Evolutionary conservation across 2,113 vertebrate species (phyloP), one percentile per base, ranked within the genome.

Genomic region (Elgaria multicarinata): DNA sequence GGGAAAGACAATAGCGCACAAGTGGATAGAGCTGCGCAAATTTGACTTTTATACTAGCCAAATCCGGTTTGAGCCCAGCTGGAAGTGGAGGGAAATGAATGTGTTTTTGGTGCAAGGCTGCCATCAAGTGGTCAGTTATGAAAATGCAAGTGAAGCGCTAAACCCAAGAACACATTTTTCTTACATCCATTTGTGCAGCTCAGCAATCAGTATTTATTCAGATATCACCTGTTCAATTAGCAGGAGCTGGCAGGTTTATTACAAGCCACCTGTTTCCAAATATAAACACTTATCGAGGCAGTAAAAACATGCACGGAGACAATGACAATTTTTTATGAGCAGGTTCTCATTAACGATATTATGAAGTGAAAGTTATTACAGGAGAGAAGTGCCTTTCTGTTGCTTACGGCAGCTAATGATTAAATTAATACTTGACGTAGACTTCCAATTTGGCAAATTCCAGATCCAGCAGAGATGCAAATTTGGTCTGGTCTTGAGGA

Each of bases 191-290:
- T 87, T 58, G 3, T 50, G 42, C 90, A 22, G 16, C 26, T 62
- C 80, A 77, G 20, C 28, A 44, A 44, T 4, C 76, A 42, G 42
- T 69, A 44, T 90, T 91, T 81, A 83, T 85, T 91, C 86, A 80
- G 67, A 81, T 69, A 88, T 72, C 85, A 88, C 50, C 74, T 89
- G 46, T 78, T 89, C 85, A 66, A 77, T 80, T 91, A 89, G 87
- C 81, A 92, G 46, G 74, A 89, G 44, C 28, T 78, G 62, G 46
- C 83, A 18, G 64, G 66, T 87, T 42, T 64, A 75, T 87, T 79
- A 67, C 66, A 86, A 81, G 53, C 1, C 71, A 86, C 79, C 83
- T 46, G 42, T 82, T 84, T 90, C 66, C 76, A 91, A 87, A 84
- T 78, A 91, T 55, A 67, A 84, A 87, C 74, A 84, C 64, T 44